These are phyloP conservation scores for Ciconia boyciana DNA, from an alignment of 2,113 vertebrate species.

Conservation along the genomic window DNA sequence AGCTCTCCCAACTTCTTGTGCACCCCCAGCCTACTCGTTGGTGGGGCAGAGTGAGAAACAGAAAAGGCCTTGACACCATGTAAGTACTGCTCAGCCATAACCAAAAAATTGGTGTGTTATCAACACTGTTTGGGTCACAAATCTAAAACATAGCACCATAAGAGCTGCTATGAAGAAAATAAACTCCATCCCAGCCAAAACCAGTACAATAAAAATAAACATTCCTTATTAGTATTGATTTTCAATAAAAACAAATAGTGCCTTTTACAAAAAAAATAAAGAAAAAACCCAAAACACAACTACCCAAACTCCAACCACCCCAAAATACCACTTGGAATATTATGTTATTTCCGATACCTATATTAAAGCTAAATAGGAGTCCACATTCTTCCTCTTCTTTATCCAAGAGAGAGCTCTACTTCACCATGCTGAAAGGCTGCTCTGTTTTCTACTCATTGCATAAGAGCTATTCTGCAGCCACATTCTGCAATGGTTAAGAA, in stretches of 20 bases:
- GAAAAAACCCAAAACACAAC: not conserved
- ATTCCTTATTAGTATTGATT: not conserved
- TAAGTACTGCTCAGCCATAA: not conserved
- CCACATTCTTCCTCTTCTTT: not conserved
- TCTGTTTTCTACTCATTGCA: not conserved
- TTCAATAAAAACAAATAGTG: not conserved
- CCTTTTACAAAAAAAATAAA: not conserved
- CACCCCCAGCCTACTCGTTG: rapidly evolving
- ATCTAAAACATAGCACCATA: not conserved
- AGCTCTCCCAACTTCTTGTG: not conserved
- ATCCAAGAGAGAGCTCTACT: not conserved
- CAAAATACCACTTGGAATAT: not conserved
- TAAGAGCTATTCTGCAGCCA: not conserved
- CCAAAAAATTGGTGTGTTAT: not conserved
- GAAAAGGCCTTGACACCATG: not conserved
- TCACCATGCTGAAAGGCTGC: not conserved
- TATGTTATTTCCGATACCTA: not conserved
- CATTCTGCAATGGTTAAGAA: not conserved
- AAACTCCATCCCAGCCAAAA: not conserved
- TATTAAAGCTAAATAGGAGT: not conserved
- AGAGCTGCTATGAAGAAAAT: not conserved
- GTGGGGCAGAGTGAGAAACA: not conserved
- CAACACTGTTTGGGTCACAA: not conserved
- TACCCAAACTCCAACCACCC: not conserved
- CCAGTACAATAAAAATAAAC: not conserved